Evolutionary conservation across 2,113 vertebrate species (phyloP).

Genomic region (Micronisus gabar): DNA sequence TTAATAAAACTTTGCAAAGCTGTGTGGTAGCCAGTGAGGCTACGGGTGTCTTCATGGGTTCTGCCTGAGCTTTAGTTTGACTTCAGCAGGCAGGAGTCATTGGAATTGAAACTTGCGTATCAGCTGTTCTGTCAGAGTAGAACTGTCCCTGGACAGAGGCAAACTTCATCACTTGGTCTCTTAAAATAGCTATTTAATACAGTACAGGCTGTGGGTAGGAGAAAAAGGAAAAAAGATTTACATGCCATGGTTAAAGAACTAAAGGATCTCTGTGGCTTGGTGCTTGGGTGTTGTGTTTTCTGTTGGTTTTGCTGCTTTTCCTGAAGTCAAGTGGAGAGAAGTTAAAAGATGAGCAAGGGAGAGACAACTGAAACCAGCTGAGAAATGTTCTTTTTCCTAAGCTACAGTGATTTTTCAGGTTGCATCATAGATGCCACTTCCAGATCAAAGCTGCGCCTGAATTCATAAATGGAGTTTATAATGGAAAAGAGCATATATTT

Average conservation of each 20-base stretch:
- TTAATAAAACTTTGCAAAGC: neutral
- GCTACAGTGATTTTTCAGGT: neutral
- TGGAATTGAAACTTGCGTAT: neutral
- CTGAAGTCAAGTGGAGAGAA: neutral
- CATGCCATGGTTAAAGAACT: neutral
- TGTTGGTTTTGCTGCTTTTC: neutral
- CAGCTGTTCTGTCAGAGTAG: neutral
- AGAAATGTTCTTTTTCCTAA: neutral
- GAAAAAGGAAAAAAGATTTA: neutral
- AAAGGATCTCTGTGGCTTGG: neutral
- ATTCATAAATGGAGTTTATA: neutral
- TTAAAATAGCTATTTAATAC: neutral
- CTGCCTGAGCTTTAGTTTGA: neutral
- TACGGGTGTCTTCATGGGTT: neutral
- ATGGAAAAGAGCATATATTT: neutral
- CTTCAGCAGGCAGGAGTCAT: neutral
- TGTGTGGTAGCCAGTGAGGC: neutral
- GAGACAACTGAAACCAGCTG: neutral
- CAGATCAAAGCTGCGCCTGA: neutral
- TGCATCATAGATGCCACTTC: neutral
- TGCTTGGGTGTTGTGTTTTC: neutral
- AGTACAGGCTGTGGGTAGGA: neutral
- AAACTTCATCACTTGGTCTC: neutral
- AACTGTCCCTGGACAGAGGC: neutral
- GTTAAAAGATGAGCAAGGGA: neutral